Percentiles rank a stretch among this genome's conserved stretches.
phyloP scores from a whole-genome alignment of 1,140 invertebrate genomes.

The Neuroterus valhalla region DNA sequence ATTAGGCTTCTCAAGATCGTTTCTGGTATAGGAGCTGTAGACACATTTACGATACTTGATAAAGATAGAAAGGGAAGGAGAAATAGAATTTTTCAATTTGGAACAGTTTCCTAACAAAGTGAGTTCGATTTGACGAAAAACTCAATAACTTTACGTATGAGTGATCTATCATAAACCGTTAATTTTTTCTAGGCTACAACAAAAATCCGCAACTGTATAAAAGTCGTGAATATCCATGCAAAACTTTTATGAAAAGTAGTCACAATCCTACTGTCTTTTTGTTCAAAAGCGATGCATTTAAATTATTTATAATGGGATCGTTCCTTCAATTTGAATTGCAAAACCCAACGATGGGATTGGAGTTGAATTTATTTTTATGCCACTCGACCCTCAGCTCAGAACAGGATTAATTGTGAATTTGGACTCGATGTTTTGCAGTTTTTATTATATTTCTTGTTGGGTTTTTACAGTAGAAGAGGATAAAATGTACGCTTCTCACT shows the following conservation, averaged over 20 bases:
- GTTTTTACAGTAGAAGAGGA: slow-evolving; percentile 14
- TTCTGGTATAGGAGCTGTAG: neutral
- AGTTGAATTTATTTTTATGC: slow-evolving; percentile 19
- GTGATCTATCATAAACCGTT: no score
- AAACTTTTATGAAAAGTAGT: slow-evolving; percentile 16
- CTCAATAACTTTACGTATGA: no score
- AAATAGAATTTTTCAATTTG: no score
- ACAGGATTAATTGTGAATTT: slow-evolving; percentile 20
- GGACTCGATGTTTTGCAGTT: slow-evolving; percentile 19
- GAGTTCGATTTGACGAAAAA: no score
- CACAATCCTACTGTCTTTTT: slow-evolving; percentile 32
- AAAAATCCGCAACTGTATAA: neutral
- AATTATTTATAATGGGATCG: slow-evolving; percentile 65
- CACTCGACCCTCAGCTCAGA: slow-evolving; percentile 6
- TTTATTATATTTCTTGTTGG: slow-evolving; percentile 33
- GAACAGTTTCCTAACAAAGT: no score
- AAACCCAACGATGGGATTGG: slow-evolving; percentile 39
- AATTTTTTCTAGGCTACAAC: neutral
- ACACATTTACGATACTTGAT: no score
- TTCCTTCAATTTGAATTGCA: slow-evolving; percentile 64
- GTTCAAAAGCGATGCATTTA: slow-evolving; percentile 63
- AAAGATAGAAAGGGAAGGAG: no score
- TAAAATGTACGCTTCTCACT: neutral
- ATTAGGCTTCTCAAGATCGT: slow-evolving; percentile 46
- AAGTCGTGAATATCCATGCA: neutral